These are phyloP conservation scores for Popillia japonica DNA, from an alignment of 1,140 invertebrate species.

Conservation along the genomic window DNA sequence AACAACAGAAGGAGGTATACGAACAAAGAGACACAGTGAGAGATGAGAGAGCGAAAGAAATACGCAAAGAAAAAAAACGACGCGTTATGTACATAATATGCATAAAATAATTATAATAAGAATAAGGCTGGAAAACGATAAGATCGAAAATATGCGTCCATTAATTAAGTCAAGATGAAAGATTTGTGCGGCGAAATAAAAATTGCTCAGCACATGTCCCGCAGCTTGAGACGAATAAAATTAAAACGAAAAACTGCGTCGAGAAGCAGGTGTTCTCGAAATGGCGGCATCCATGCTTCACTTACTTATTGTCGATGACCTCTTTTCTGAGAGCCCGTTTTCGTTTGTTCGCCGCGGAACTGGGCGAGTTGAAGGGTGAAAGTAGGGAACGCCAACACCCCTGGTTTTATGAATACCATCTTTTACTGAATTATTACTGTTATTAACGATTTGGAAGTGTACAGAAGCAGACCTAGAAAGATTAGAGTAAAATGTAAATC, in stretches of 20 bases:
- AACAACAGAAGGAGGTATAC: neutral
- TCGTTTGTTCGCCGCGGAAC: neutral
- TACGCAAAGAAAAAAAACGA: neutral
- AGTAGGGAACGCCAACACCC: neutral
- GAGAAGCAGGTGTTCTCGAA: conserved; percentile 49
- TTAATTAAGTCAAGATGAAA: conserved; percentile 46
- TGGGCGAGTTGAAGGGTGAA: neutral
- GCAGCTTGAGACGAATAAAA: conserved; percentile 42
- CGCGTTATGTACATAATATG: conserved; percentile 15
- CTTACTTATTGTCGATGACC: neutral
- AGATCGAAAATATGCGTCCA: conserved; percentile 44
- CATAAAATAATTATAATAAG: conserved; percentile 36
- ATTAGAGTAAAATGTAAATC: too few relatives aligned
- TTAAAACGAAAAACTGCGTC: conserved; percentile 27
- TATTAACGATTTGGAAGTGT: neutral
- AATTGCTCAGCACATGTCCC: conserved; percentile 44
- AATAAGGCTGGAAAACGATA: conserved; percentile 38
- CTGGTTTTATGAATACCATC: neutral
- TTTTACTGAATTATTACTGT: neutral
- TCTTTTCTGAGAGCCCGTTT: neutral
- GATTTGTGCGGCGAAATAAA: conserved; percentile 41
- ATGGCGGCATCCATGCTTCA: conserved; percentile 39
- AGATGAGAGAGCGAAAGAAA: neutral
- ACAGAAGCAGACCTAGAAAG: neutral
- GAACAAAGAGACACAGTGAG: conserved; percentile 3